Conservation (phyloP, 2,797 vertebrate genomes). For the Emydoidea blandingii region DNA sequence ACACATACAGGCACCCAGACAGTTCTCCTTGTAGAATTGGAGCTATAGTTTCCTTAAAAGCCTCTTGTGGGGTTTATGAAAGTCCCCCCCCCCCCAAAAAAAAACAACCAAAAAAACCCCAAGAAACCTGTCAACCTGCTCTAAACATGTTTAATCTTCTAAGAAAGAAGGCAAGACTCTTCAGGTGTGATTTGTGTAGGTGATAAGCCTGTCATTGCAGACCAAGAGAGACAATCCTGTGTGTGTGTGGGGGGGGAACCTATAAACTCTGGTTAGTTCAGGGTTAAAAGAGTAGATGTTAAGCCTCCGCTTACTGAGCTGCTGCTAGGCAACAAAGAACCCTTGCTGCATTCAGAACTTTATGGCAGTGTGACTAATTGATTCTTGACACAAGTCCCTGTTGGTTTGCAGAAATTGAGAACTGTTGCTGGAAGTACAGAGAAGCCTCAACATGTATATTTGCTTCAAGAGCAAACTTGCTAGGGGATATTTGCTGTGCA, state of each 20-base stretch:
- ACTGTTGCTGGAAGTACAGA: conserved; percentile 36
- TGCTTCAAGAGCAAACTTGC: fast-evolving
- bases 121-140: background rate
- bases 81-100: background rate
- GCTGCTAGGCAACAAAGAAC: conserved; percentile 80
- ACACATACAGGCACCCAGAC: background rate
- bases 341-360: conserved; percentile 62
- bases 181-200: background rate
- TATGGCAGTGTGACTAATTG: conserved; percentile 62
- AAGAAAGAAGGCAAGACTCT: background rate
- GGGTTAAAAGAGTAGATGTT: conserved; percentile 72
- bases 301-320: conserved; percentile 10
- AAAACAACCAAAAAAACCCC: no score
- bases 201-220: background rate
- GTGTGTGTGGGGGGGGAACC: conserved; percentile 23
- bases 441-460: conserved; percentile 23
- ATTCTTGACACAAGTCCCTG: conserved; percentile 61
- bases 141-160: fast-evolving
- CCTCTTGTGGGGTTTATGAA: background rate
- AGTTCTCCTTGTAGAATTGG: fast-evolving
- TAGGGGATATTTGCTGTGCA: background rate
- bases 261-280: background rate
- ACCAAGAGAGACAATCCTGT: background rate
- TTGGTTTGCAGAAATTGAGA: conserved; percentile 54
- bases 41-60: background rate